Evolutionary conservation across 2,113 vertebrate species (phyloP).

Genomic region (Zosterops borbonicus): DNA sequence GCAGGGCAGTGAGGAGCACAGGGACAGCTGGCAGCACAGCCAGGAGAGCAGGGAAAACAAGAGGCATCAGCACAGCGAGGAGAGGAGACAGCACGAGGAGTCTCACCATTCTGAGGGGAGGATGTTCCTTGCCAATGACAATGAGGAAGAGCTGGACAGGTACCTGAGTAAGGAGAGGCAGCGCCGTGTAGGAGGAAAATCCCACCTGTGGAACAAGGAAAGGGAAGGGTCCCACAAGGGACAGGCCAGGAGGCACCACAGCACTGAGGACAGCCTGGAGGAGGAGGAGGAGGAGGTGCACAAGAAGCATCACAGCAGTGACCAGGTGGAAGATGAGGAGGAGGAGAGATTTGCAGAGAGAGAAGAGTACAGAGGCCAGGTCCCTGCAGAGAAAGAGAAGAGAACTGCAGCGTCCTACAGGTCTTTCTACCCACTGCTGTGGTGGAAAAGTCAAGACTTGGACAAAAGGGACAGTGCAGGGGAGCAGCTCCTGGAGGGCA

Average conservation of each 20-base stretch:
- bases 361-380: background rate
- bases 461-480: constrained; percentile 59
- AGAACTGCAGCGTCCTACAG: constrained; percentile 72
- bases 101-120: background rate
- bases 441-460: constrained; percentile 73
- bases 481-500: constrained; percentile 53
- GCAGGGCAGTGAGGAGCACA: constrained; percentile 39
- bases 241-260: constrained; percentile 30
- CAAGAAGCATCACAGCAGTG: constrained; percentile 48
- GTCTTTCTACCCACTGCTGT: constrained; percentile 78
- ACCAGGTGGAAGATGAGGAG: constrained; percentile 5
- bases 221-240: background rate
- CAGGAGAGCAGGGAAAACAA: background rate
- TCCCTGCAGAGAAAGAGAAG: constrained; percentile 70
- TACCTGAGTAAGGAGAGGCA: constrained; percentile 26
- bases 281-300: constrained; percentile 15
- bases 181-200: background rate
- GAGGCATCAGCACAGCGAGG: background rate
- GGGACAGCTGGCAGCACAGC: background rate
- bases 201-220: background rate
- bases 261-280: constrained; percentile 26
- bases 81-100: background rate
- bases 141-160: background rate
- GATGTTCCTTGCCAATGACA: background rate
- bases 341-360: constrained; percentile 27